These are phyloP conservation scores for Menidia beryllina DNA, from an alignment of 2,113 vertebrate genomes.

Conservation along the genomic window DNA sequence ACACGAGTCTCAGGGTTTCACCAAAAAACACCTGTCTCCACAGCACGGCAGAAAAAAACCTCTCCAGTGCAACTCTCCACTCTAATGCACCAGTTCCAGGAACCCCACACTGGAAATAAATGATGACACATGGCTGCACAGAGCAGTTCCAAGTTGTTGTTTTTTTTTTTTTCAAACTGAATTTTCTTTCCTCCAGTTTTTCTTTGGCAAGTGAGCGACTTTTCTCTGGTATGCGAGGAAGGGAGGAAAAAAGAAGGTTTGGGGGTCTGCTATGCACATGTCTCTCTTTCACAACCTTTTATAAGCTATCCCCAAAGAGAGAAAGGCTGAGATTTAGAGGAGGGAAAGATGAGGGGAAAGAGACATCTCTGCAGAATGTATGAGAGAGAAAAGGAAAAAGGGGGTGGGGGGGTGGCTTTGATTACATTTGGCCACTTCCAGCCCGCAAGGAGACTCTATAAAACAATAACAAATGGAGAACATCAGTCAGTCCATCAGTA, in stretches of 20 bases:
- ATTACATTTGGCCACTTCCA: conserved; percentile 58
- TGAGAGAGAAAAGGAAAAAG: conserved; percentile 26
- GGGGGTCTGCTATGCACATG: conserved; percentile 68
- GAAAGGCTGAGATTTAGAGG: conserved; percentile 26
- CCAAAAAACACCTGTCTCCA: conserved; percentile 58
- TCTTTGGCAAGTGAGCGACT: conserved; percentile 56
- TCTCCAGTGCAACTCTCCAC: conserved; percentile 33
- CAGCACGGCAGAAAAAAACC: conserved; percentile 17
- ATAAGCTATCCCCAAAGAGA: conserved; percentile 24
- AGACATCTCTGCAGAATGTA: conserved; percentile 33
- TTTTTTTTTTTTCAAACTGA: conserved; percentile 22
- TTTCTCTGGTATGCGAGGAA: conserved; percentile 62
- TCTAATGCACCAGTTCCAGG: conserved; percentile 48
- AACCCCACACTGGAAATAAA: conserved; percentile 54
- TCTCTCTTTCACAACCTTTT: conserved; percentile 60
- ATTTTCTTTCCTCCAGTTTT: conserved; percentile 37
- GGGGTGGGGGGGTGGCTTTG: conserved; percentile 34
- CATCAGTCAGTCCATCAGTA: conserved; percentile 50
- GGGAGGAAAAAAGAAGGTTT: conserved; percentile 16
- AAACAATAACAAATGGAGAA: conserved; percentile 65
- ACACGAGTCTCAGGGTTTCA: not conserved
- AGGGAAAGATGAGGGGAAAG: not conserved
- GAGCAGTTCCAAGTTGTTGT: conserved; percentile 30
- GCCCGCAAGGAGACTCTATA: conserved; percentile 38
- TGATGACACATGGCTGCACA: conserved; percentile 57